Conservation (phyloP, 1,140 invertebrate species). For the Mamestra configurata region DNA sequence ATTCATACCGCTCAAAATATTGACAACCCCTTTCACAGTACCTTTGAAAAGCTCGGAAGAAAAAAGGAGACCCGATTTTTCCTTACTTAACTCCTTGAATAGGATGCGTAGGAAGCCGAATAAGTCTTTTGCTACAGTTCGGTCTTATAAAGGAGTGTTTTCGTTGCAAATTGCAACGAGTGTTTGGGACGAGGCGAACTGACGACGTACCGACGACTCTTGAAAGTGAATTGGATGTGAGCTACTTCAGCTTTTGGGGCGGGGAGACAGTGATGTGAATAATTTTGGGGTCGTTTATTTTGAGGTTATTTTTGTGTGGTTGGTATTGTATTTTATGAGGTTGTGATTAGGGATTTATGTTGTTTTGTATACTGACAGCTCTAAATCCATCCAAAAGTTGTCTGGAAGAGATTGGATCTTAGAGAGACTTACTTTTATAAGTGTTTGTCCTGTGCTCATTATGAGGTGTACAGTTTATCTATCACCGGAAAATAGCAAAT, state of each 20-base stretch:
- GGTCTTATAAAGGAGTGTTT: slow-evolving; percentile 65
- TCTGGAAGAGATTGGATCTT: too few relatives aligned
- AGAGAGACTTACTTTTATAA: too few relatives aligned
- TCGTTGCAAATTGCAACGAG: slow-evolving; percentile 63
- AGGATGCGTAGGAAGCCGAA: slow-evolving; percentile 76
- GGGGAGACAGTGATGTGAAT: background rate
- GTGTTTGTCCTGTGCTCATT: too few relatives aligned
- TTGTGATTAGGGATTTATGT: too few relatives aligned
- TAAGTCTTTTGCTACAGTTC: slow-evolving; percentile 67
- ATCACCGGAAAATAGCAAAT: too few relatives aligned
- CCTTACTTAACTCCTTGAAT: slow-evolving; percentile 71
- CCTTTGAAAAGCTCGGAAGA: slow-evolving; percentile 79
- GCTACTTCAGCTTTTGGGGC: background rate
- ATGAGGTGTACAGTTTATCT: too few relatives aligned
- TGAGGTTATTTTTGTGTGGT: background rate
- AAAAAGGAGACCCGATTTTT: slow-evolving; percentile 79
- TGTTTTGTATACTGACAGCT: too few relatives aligned
- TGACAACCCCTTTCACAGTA: slow-evolving; percentile 81
- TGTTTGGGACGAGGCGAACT: slow-evolving; percentile 34
- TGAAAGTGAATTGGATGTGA: slow-evolving; percentile 31
- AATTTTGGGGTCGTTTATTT: slow-evolving; percentile 4
- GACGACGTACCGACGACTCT: slow-evolving; percentile 15
- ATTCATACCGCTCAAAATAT: slow-evolving; percentile 86
- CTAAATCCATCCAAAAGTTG: too few relatives aligned
- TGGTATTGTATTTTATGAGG: too few relatives aligned